Conservation (phyloP, 2,888 invertebrate genomes). For the Drepana falcataria region DNA sequence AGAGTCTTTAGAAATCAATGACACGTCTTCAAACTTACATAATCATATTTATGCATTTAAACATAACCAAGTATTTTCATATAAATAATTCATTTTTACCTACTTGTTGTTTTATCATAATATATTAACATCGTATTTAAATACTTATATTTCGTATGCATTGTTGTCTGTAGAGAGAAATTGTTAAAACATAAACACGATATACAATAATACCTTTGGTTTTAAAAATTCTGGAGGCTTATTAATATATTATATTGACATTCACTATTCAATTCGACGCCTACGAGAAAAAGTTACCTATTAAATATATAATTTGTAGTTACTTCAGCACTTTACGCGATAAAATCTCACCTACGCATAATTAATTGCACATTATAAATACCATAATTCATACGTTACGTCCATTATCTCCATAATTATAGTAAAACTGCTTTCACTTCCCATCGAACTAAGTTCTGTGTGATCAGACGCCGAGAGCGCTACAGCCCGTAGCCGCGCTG, state of each 20-base stretch:
- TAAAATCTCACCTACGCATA: not conserved
- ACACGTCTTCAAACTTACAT: not conserved
- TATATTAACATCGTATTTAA: too few species aligned
- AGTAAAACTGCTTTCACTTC: slow-evolving; percentile 8
- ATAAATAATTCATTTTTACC: not conserved
- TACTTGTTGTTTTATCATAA: not conserved
- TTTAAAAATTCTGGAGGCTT: too few species aligned
- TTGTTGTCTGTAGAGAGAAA: too few species aligned
- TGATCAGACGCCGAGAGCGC: too few species aligned
- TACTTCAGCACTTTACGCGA: not conserved
- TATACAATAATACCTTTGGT: too few species aligned
- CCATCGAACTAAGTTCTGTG: slow-evolving; percentile 6
- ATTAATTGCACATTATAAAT: not conserved
- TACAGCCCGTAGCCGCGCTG: slow-evolving; percentile 37
- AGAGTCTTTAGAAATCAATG: not conserved
- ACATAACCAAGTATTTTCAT: not conserved
- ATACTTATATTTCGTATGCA: too few species aligned
- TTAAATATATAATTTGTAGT: not conserved
- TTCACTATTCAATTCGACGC: too few species aligned
- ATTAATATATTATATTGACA: too few species aligned
- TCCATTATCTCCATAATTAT: slow-evolving; percentile 5
- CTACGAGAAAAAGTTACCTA: not conserved
- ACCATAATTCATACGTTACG: not conserved
- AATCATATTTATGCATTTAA: not conserved
- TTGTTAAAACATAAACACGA: too few species aligned